These are phyloP conservation scores for Phaenicophaeus curvirostris DNA, from an alignment of 2,797 vertebrate species.

Conservation along the genomic window DNA sequence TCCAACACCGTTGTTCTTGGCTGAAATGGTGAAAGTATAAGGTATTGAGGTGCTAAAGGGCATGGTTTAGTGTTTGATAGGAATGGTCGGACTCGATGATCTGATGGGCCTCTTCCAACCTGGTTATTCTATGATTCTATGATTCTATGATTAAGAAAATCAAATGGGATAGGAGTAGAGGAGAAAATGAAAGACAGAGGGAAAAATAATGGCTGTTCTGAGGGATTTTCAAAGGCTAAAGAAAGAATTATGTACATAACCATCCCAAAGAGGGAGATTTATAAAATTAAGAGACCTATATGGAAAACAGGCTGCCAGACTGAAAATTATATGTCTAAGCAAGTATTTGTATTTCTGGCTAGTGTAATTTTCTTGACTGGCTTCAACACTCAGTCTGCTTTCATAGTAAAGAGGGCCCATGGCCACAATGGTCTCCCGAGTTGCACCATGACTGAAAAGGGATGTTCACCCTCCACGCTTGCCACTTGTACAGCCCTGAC, in stretches of 20 bases:
- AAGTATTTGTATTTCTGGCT: not conserved
- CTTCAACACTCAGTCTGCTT: not conserved
- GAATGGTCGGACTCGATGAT: too few species aligned
- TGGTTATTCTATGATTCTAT: too few species aligned
- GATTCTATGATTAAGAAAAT: too few species aligned
- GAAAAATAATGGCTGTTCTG: not conserved
- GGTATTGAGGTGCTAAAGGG: too few species aligned
- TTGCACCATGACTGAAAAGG: not conserved
- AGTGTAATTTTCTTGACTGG: not conserved
- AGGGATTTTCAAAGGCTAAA: not conserved
- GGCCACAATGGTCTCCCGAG: too few species aligned
- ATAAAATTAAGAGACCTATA: not conserved
- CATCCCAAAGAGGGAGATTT: not conserved
- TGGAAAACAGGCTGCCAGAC: not conserved
- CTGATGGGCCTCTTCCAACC: too few species aligned
- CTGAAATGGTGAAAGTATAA: not conserved
- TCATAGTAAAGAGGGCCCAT: rapidly evolving
- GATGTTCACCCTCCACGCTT: rapidly evolving
- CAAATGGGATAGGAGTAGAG: rapidly evolving
- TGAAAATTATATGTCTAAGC: not conserved
- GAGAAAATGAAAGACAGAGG: not conserved
- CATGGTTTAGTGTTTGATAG: too few species aligned
- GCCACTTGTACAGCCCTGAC: rapidly evolving
- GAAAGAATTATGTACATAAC: not conserved
- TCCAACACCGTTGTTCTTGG: not conserved